A percentile compares a stretch with the other conserved stretches of the same genome.
phyloP scores from a whole-genome alignment of 1,140 invertebrate species.

The Leptinotarsa lineolata region DNA sequence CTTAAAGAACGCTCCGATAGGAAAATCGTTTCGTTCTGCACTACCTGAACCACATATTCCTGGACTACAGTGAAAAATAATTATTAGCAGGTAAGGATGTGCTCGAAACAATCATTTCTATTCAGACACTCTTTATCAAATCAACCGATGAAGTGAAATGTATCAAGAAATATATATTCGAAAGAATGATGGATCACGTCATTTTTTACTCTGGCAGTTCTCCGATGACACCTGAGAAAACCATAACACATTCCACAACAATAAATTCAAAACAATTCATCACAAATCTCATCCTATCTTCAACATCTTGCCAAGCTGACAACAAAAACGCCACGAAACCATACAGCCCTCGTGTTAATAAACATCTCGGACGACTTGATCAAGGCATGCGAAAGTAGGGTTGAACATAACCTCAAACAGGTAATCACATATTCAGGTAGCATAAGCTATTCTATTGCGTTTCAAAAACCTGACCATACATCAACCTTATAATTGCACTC shows the following conservation, averaged over 20 bases:
- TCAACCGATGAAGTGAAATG: background rate
- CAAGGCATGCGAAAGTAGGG: slow-evolving; percentile 25
- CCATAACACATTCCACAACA: slow-evolving; percentile 22
- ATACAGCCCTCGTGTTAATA: slow-evolving; percentile 23
- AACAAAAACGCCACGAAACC: slow-evolving; percentile 20
- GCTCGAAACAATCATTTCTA: too few species aligned
- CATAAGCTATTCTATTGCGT: slow-evolving; percentile 30
- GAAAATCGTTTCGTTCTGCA: too few species aligned
- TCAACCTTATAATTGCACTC: slow-evolving; percentile 31
- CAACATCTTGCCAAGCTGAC: slow-evolving; percentile 14
- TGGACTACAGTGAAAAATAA: too few species aligned
- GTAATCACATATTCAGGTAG: slow-evolving; percentile 33
- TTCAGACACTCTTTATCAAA: background rate
- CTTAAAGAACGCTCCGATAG: too few species aligned
- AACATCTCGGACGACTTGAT: slow-evolving; percentile 30
- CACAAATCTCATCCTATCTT: slow-evolving; percentile 15
- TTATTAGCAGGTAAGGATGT: too few species aligned
- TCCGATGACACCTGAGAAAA: slow-evolving; percentile 18
- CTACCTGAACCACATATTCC: too few species aligned
- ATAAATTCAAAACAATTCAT: slow-evolving; percentile 27
- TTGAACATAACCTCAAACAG: slow-evolving; percentile 28
- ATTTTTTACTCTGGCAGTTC: slow-evolving; percentile 5
- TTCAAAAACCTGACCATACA: slow-evolving; percentile 28
- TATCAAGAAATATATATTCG: background rate
- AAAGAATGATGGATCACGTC: background rate